Percentiles rank a stretch among this genome's conserved stretches.
Evolutionary conservation across 2,888 invertebrate genomes (phyloP).

Genomic region (Hirtodrosophila alboralis): DNA sequence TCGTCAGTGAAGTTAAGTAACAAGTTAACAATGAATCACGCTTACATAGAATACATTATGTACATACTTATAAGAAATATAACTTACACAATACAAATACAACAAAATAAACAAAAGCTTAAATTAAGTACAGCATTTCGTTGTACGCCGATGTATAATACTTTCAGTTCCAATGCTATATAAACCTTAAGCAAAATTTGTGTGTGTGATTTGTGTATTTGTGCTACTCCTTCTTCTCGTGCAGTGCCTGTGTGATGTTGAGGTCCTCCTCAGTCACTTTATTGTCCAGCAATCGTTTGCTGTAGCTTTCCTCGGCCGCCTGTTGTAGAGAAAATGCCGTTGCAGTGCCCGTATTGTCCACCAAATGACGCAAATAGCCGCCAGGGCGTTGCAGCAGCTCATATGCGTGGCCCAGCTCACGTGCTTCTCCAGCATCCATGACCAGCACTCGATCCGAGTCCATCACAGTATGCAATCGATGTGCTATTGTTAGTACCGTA

Average conservation of each 20-base stretch:
- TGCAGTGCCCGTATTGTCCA: conserved; percentile 88
- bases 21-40: conserved; percentile 53
- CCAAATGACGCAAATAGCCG: conserved; percentile 88
- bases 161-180: conserved; percentile 60
- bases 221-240: conserved; percentile 46
- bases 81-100: conserved; percentile 49
- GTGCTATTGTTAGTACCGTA: conserved; percentile 95
- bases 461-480: conserved; percentile 95
- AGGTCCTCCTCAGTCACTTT: conserved; percentile 45
- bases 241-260: conserved; percentile 38
- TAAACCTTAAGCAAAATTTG: conserved; percentile 25
- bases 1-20: conserved; percentile 34
- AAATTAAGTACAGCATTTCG: conserved; percentile 48
- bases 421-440: conserved; percentile 89
- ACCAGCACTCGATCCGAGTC: conserved; percentile 94
- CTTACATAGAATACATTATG: conserved; percentile 37
- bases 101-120: conserved; percentile 48
- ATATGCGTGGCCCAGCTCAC: conserved; percentile 92
- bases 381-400: conserved; percentile 86
- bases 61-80: conserved; percentile 30
- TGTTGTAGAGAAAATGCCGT: conserved; percentile 86
- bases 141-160: conserved; percentile 58
- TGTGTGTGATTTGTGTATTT: conserved; percentile 7
- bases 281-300: conserved; percentile 53
- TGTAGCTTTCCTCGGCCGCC: conserved; percentile 86